These are phyloP conservation scores for Condylura cristata DNA, from an alignment of 2,113 vertebrate genomes.

Conservation along the genomic window DNA sequence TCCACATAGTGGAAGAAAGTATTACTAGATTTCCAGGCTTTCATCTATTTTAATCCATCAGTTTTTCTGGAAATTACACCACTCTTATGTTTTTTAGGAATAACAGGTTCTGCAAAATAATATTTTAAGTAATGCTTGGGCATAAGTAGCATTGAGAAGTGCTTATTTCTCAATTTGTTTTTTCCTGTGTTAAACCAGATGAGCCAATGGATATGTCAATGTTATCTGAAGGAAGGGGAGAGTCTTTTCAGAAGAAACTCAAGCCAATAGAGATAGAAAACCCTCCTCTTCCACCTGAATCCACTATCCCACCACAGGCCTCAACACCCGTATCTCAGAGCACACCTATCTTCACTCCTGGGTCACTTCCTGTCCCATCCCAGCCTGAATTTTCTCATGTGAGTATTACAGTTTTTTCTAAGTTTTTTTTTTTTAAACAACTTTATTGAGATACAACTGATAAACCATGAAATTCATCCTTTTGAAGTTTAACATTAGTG, in stretches of 20 bases:
- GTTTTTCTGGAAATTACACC: conserved; percentile 39
- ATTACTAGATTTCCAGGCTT: background rate
- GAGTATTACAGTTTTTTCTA: conserved; percentile 68
- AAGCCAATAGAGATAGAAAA: conserved; percentile 79
- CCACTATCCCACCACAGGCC: conserved; percentile 82
- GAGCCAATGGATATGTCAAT: conserved; percentile 87
- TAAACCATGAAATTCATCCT: background rate
- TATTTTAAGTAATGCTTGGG: conserved; percentile 28
- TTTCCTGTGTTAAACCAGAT: conserved; percentile 79
- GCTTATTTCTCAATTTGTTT: conserved; percentile 49
- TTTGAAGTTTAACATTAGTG: background rate
- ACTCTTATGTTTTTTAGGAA: background rate
- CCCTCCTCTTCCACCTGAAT: conserved; percentile 29
- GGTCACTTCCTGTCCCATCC: conserved; percentile 89
- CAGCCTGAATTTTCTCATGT: conserved; percentile 97
- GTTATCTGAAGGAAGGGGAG: conserved; percentile 75
- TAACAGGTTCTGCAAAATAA: background rate
- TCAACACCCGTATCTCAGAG: conserved; percentile 92
- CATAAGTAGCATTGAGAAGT: conserved; percentile 2
- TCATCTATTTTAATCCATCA: background rate
- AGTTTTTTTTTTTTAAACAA: background rate
- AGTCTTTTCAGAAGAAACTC: conserved; percentile 67
- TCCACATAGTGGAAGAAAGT: background rate
- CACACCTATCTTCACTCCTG: conserved; percentile 85
- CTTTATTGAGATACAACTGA: conserved; percentile 7